Percentiles rank a stretch among this genome's conserved stretches.
These are phyloP conservation scores for Myripristis jacobus DNA, from an alignment of 2,797 vertebrate genomes.

Conservation along the genomic window DNA sequence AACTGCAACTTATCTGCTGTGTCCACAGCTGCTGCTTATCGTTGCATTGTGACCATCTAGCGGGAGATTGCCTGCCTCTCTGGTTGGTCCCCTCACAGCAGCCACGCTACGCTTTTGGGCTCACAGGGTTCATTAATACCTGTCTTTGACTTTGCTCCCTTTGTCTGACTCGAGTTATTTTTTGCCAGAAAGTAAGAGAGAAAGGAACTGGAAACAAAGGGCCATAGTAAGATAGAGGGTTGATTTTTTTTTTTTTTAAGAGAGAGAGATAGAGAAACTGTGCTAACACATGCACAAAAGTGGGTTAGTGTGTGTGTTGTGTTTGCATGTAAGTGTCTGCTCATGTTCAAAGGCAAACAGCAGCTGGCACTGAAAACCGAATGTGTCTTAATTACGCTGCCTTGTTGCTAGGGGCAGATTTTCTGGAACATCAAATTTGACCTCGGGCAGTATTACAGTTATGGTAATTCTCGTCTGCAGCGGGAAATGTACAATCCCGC, in stretches of 20 bases:
- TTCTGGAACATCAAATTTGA: conserved; percentile 68
- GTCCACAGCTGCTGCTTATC: conserved; percentile 2
- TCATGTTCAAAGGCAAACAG: conserved; percentile 52
- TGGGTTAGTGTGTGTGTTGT: conserved; percentile 10
- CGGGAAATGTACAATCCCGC: conserved; percentile 60
- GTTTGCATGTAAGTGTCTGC: conserved; percentile 36
- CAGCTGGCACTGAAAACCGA: conserved; percentile 53
- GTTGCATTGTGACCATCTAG: conserved; percentile 10
- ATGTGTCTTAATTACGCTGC: conserved; percentile 66
- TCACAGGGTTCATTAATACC: conserved; percentile 41
- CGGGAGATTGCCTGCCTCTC: conserved; percentile 42
- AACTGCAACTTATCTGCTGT: not conserved
- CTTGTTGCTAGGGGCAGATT: conserved; percentile 63
- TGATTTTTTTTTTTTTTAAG: not conserved
- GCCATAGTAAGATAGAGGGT: not conserved
- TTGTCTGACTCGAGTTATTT: conserved; percentile 16
- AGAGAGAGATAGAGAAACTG: conserved; percentile 3
- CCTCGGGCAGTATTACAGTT: conserved; percentile 73
- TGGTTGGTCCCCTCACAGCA: conserved; percentile 35
- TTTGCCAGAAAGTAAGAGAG: conserved; percentile 16
- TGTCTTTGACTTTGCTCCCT: conserved; percentile 29
- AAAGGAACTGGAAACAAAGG: not conserved
- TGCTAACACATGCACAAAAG: conserved; percentile 10
- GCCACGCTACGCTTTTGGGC: too few relatives aligned
- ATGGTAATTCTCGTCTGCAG: conserved; percentile 66